These are phyloP conservation scores for Tupaia tana DNA, from an alignment of 2,113 vertebrate species.

Conservation along the genomic window DNA sequence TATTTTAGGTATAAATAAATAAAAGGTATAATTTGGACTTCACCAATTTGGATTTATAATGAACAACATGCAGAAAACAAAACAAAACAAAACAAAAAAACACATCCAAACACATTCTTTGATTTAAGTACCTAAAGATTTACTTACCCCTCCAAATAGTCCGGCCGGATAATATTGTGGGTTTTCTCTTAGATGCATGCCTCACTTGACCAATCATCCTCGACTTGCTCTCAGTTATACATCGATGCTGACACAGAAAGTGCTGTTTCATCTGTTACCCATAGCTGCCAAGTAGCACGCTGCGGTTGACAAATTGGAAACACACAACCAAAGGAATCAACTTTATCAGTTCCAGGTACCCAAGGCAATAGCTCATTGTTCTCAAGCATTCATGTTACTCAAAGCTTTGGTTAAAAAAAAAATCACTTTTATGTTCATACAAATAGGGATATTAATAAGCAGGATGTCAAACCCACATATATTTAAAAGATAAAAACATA, in stretches of 20 bases:
- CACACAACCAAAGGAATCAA: not conserved
- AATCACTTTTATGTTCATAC: not conserved
- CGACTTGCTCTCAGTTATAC: slow-evolving; percentile 42
- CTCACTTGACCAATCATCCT: not conserved
- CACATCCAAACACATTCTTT: not conserved
- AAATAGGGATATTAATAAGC: not conserved
- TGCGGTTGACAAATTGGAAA: slow-evolving; percentile 43
- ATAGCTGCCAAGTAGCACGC: slow-evolving; percentile 41
- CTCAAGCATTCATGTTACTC: not conserved
- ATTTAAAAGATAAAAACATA: slow-evolving; percentile 4
- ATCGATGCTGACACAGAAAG: slow-evolving; percentile 28
- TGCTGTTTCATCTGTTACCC: slow-evolving; percentile 52
- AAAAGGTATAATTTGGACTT: not conserved
- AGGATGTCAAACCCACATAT: not conserved
- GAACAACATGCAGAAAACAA: not conserved
- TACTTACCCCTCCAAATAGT: not conserved
- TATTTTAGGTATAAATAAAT: not conserved
- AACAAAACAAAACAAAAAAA: not conserved
- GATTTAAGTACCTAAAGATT: not conserved
- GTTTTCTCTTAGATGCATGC: not conserved
- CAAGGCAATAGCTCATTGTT: not conserved
- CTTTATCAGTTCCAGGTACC: slow-evolving; percentile 8
- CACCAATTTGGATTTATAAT: not conserved
- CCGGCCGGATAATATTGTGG: not conserved
- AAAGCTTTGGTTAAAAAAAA: slow-evolving; percentile 23